A percentile compares a stretch with the other conserved stretches of the same genome.
phyloP scores from a whole-genome alignment of 2,113 vertebrate species.

The Loxodonta africana region DNA sequence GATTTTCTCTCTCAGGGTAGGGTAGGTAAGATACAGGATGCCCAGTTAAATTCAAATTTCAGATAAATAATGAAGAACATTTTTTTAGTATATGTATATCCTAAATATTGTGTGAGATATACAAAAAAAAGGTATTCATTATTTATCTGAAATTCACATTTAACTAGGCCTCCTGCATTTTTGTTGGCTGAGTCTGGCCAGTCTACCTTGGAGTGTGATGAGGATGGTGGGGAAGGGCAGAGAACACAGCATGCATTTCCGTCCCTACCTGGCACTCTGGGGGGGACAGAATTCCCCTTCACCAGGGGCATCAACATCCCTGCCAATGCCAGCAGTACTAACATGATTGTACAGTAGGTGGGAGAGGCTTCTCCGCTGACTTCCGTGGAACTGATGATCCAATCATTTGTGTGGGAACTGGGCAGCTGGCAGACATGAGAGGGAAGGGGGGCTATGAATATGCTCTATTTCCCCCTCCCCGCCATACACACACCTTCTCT shows the following conservation, averaged over 20 bases:
- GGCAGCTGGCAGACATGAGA: not conserved
- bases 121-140: not conserved
- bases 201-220: not conserved
- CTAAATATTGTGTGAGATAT: not conserved
- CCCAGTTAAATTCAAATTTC: not conserved
- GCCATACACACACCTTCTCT: not conserved
- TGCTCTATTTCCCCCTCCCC: not conserved
- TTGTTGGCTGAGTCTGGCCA: not conserved
- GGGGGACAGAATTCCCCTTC: too few species aligned
- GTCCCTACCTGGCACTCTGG: not conserved
- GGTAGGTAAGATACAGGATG: not conserved
- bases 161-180: not conserved
- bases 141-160: not conserved
- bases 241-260: not conserved
- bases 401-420: not conserved
- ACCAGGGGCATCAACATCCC: not conserved
- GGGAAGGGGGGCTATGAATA: not conserved
- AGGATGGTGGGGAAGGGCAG: too few species aligned
- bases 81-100: not conserved
- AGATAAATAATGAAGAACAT: not conserved
- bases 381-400: not conserved
- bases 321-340: not conserved
- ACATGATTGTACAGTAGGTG: accelerated
- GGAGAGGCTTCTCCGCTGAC: not conserved
- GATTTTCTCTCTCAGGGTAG: not conserved